Percentiles rank a stretch among this genome's conserved stretches.
Evolutionary conservation across 2,113 vertebrate genomes (phyloP).

Genomic region (Gallinago jamesoni): DNA sequence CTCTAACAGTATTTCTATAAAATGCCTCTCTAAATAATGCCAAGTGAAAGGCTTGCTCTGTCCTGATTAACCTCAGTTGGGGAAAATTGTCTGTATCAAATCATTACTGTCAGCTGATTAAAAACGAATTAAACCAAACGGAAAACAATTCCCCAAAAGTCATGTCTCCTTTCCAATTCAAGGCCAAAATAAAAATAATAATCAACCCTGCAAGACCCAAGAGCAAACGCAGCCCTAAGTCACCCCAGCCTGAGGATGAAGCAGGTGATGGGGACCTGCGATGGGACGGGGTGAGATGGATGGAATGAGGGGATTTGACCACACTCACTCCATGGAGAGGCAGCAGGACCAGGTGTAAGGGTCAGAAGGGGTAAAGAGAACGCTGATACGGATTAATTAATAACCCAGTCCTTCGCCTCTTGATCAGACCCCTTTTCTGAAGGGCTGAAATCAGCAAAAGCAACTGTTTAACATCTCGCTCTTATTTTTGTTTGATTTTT

Average conservation of each 20-base stretch:
- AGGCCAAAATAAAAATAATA: not conserved
- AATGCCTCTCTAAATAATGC: conserved; percentile 74
- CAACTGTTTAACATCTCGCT: not conserved
- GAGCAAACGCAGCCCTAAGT: not conserved
- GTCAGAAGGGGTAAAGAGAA: not conserved
- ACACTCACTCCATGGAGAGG: accelerated
- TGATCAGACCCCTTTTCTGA: not conserved
- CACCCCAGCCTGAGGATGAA: not conserved
- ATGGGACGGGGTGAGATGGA: too few species aligned
- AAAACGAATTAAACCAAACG: conserved; percentile 75
- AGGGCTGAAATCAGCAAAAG: not conserved
- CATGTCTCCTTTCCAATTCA: not conserved
- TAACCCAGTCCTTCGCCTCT: not conserved
- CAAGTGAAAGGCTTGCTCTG: conserved; percentile 60
- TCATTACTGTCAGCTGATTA: conserved; percentile 70
- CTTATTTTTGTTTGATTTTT: not conserved
- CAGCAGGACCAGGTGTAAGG: not conserved
- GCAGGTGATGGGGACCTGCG: not conserved
- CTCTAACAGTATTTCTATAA: conserved; percentile 73
- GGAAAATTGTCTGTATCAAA: conserved; percentile 77
- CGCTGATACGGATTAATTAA: not conserved
- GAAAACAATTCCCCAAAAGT: conserved; percentile 52
- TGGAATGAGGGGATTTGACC: not conserved
- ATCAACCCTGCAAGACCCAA: not conserved
- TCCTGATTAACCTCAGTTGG: conserved; percentile 72